A percentile compares a stretch with the other conserved stretches of the same genome.
These are phyloP conservation scores for Cyprinodon tularosa DNA, from an alignment of 2,113 vertebrate species.

Conservation along the genomic window DNA sequence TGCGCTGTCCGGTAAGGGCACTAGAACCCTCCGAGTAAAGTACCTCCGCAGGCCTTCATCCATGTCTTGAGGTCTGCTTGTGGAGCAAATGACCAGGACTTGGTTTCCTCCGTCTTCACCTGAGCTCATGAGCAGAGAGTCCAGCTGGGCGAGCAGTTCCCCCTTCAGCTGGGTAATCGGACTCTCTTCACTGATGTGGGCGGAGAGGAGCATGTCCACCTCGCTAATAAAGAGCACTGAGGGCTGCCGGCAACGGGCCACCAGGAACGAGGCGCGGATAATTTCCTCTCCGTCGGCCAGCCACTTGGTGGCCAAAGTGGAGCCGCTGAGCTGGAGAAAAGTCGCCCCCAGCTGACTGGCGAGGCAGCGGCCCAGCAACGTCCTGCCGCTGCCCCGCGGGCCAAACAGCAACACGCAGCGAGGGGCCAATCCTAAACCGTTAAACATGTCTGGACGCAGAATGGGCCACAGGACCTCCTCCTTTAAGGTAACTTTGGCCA, in stretches of 20 bases:
- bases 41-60: conserved; percentile 95
- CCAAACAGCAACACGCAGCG: conserved; percentile 94
- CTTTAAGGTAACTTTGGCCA: conserved; percentile 91
- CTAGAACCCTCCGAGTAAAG: conserved; percentile 94
- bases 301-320: conserved; percentile 93
- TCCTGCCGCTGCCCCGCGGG: conserved; percentile 93
- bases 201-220: conserved; percentile 93
- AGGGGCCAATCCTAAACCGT: conserved; percentile 79
- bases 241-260: conserved; percentile 93
- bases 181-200: conserved; percentile 91
- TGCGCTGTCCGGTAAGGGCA: conserved; percentile 91
- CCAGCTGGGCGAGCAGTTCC: conserved; percentile 94
- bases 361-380: conserved; percentile 91
- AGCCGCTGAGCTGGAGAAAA: conserved; percentile 90
- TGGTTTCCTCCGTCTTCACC: conserved; percentile 88
- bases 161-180: conserved; percentile 91
- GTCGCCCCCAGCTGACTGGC: conserved; percentile 94
- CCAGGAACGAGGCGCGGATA: conserved; percentile 91
- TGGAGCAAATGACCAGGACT: conserved; percentile 95
- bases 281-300: conserved; percentile 92
- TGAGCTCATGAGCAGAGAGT: conserved; percentile 90
- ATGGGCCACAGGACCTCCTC: conserved; percentile 97
- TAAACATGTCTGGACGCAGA: conserved; percentile 93
- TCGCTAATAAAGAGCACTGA: conserved; percentile 95
- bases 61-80: conserved; percentile 96